Base-by-base conservation (phyloP, 2,888 invertebrate species). In the Punctoribates punctum region DNA sequence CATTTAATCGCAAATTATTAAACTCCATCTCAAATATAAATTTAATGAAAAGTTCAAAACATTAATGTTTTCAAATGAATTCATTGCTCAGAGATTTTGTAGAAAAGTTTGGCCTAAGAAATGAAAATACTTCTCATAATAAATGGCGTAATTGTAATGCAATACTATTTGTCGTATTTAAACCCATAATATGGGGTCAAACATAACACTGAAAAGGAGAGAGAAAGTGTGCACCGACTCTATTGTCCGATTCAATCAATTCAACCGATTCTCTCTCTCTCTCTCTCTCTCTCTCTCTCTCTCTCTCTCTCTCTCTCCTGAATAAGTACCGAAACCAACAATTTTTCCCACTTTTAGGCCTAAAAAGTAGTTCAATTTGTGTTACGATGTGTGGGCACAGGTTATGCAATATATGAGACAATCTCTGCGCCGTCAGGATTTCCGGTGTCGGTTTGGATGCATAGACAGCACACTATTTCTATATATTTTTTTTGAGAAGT, bases 361-460 rank as follows among this genome's bases (percentile, higher is more conserved):
- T 60, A 60, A 60, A 60, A 60, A 60, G 60, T 60, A 25, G 60
- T 60, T 25, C 60, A 60, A 60, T 60, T 60, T 60, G 60, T 60
- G 60, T 25, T 11, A n/a, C 25, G 23, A 60, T 60, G 60, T 60
- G 60, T 60, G 60, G 60, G 60, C 60, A 60, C 60, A 60, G 60
- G 60, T 60, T 60, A 60, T 60, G 60, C 60, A 60, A 46, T 46
- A 46, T 46, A 11, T n/a, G n/a, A n/a, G 46, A 46, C 46, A 46
- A 60, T 60, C 60, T 60, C 23, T 27, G 23, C 60, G 48, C 60
- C 27, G 23, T 60, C 60, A 60, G 60, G 60, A 60, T 60, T 60
- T 60, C 60, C 60, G 23, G 60, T 60, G 25, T 60, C 25, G 60
- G 60, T 60, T 60, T n/a, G 9, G 60, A 60, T 60, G 60, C 27